phyloP scores from a whole-genome alignment of 2,888 invertebrate genomes.

The Theodoxus fluviatilis region DNA sequence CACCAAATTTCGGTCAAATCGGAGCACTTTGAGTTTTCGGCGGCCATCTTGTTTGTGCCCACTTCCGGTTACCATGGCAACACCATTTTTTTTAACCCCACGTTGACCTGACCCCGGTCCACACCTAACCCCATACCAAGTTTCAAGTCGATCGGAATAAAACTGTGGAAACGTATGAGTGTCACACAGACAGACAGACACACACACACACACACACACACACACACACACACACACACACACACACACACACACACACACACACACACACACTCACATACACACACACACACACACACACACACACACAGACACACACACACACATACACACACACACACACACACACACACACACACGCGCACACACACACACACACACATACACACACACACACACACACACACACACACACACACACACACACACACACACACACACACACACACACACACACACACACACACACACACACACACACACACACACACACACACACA shows the following conservation, averaged over 20 bases:
- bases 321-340: slow-evolving; percentile 16
- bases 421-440: neutral
- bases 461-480: slow-evolving; percentile 19
- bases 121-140: no score
- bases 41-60: no score
- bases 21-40: no score
- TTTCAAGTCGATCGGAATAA: no score
- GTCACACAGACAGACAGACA: slow-evolving; percentile 7
- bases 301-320: slow-evolving; percentile 17
- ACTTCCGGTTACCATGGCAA: no score
- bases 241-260: slow-evolving; percentile 17
- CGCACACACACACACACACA: slow-evolving; percentile 9
- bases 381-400: slow-evolving; percentile 27
- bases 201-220: slow-evolving; percentile 15
- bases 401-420: slow-evolving; percentile 21
- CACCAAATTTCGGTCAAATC: no score
- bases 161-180: neutral
- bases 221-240: slow-evolving; percentile 24
- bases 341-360: slow-evolving; percentile 8
- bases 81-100: no score
- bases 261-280: neutral
- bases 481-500: slow-evolving; percentile 23
- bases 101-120: no score
- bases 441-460: neutral
- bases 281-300: slow-evolving; percentile 10